Base-by-base conservation (phyloP, 2,113 vertebrate species). In the Oxygymnocypris stewartii region DNA sequence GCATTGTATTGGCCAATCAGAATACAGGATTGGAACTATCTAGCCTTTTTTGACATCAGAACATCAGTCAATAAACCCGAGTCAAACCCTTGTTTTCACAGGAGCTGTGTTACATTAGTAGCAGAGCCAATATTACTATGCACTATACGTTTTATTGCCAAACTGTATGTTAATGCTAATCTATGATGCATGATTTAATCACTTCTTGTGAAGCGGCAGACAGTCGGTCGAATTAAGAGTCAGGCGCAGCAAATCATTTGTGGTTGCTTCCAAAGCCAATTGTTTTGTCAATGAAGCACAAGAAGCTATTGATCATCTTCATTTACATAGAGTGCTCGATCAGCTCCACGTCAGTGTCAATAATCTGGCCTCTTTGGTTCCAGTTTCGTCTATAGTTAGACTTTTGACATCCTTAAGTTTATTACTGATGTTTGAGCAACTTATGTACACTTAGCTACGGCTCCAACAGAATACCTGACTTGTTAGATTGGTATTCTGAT, bases 271-370 rank as follows among this genome's bases (percentile, higher is more conserved):
- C 71, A 23, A 73, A 84, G 87, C 79, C 84, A 71, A 81, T 90
- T 88, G 87, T 86, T 86, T 86, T 84, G 85, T 81, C 87, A 67
- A 63, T 90, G 59, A 84, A 76, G 79, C 76, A 73, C 79, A 28
- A 49, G 87, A 28, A 49, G 87, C 49, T 84, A 88, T 88, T 87
- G 87, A 86, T 88, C 85, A 86, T 82, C 40, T 79, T 88, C 84
- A 82, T 77, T 88, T 87, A 84, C n/a, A 23, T 65, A 65, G 18
- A 81, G 42, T n/a, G 51, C 83, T 76, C 28, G 85, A 69, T 87
- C 81, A 79, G 59, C 80, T 67, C 82, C 47, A 47, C 51, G 75
- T 49, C 61, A 35, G 25, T 79, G 69, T 85, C 57, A 81, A 76
- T 82, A 82, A 49, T 35, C 14, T 6, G 31, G 49, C 35, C 67